These are phyloP conservation scores for Cataglyphis albicans DNA, from an alignment of 2,888 invertebrate genomes.

Conservation along the genomic window DNA sequence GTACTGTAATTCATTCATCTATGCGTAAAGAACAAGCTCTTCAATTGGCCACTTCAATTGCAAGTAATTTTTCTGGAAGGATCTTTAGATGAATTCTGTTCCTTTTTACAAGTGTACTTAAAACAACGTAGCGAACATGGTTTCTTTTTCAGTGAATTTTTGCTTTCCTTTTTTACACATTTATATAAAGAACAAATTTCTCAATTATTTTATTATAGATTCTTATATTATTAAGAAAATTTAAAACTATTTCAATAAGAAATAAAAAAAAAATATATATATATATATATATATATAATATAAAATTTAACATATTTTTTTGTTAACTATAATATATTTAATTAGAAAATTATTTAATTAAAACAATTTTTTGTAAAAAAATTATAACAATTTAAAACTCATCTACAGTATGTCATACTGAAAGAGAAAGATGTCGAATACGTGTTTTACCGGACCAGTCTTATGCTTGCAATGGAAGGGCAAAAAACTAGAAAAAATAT, in stretches of 20 bases:
- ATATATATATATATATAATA: neutral
- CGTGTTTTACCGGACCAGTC: constrained; percentile 53
- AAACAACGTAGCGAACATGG: constrained; percentile 5
- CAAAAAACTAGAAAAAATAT: constrained; percentile 25
- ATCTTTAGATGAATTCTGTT: neutral
- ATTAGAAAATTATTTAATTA: neutral
- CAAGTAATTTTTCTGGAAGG: constrained; percentile 46
- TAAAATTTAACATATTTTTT: neutral
- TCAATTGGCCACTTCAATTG: constrained; percentile 52
- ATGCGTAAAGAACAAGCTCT: constrained; percentile 48
- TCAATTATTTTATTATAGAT: constrained; percentile 19
- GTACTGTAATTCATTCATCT: constrained; percentile 55
- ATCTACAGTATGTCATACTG: neutral
- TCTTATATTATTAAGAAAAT: constrained; percentile 30
- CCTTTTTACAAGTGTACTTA: constrained; percentile 36
- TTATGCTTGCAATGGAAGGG: neutral
- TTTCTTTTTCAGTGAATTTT: constrained; percentile 24
- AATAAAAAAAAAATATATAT: constrained; percentile 1
- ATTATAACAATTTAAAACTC: neutral
- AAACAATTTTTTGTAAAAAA: neutral
- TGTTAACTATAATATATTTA: neutral
- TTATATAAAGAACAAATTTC: neutral
- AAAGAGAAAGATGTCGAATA: constrained; percentile 62
- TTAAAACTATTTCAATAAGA: constrained; percentile 4
- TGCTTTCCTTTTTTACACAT: constrained; percentile 6